Percentiles rank a stretch among this genome's conserved stretches.
Evolutionary conservation across 2,888 invertebrate genomes (phyloP).

Genomic region (Philaethria dido): DNA sequence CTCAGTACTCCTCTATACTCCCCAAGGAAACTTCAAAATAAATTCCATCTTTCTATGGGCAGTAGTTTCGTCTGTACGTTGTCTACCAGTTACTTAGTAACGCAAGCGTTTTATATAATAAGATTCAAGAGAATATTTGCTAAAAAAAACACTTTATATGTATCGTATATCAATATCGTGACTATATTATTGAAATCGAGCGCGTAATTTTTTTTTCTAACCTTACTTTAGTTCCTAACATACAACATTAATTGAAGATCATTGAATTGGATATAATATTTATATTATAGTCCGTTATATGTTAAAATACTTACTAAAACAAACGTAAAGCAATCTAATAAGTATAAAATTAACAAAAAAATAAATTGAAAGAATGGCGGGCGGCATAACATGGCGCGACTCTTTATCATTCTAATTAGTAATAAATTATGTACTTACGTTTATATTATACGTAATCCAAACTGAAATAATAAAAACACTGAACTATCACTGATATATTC

Average conservation of each 20-base stretch:
- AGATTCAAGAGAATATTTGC: neutral
- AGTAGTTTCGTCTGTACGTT: too few species aligned
- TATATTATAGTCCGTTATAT: neutral
- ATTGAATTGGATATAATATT: neutral
- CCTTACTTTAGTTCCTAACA: slow-evolving; percentile 9
- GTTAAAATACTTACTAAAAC: neutral
- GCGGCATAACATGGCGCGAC: slow-evolving; percentile 69
- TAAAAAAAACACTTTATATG: neutral
- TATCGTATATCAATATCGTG: neutral
- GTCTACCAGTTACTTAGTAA: too few species aligned
- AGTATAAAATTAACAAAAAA: slow-evolving; percentile 51
- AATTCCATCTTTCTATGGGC: too few species aligned
- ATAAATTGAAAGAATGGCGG: slow-evolving; percentile 69
- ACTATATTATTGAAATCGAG: slow-evolving; percentile 6
- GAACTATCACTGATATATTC: slow-evolving; percentile 51
- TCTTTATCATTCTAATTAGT: slow-evolving; percentile 39
- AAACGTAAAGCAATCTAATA: slow-evolving; percentile 16
- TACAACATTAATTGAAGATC: neutral
- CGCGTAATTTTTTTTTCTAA: slow-evolving; percentile 29
- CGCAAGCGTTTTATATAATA: too few species aligned
- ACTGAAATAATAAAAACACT: slow-evolving; percentile 55
- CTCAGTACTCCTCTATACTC: too few species aligned
- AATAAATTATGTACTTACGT: slow-evolving; percentile 59
- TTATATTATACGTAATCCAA: slow-evolving; percentile 51
- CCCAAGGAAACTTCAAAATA: too few species aligned